Base-by-base conservation (phyloP, 2,797 vertebrate genomes). In the Chrosomus eos region DNA sequence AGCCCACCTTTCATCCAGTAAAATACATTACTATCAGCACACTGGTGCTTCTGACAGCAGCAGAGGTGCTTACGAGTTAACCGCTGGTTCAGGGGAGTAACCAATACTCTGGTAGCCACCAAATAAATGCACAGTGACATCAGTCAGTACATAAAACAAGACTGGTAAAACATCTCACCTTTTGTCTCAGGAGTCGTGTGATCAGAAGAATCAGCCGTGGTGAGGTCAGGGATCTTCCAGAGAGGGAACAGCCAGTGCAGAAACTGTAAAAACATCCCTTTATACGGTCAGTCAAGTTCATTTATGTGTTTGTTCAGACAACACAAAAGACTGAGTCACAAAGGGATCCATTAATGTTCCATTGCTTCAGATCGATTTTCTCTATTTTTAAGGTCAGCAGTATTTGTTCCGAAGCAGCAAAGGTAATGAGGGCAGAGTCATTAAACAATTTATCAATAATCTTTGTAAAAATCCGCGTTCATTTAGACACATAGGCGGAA, bases 1-100 rank as follows among this genome's bases (percentile, higher is more conserved):
- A 83, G 80, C 82, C 82, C 85, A 80, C 83, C 88, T 84, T 81
- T 90, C 68, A 89, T 73, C 71, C 83, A 83, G 80, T 87, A 86
- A 76, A 83, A 84, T 81, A 74, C 76, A 87, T 85, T 58, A 74
- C 72, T 87, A 83, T 77, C 84, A 67, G 85, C 82, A 53, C 58
- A 64, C 58, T 31, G 58, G 72, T 70, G 70, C 70, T 80, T 43
- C 70, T 78, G 66, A 40, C 51, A 83, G 48, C 26, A 79, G 82
- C 80, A 48, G 36, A 64, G n/a, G 66, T 13, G 67, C 78, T 77
- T 62, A 23, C n/a, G 48, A 79, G 66, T 79, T 18, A 85, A 77
- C 45, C 28, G 60, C 43, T 36, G n/a, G 55, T 66, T 70, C 58
- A 45, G 2, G 62, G 23, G 16, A 77, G 84, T 43, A 58, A 68